phyloP scores from a whole-genome alignment of 2,113 vertebrate species.

The Melanotaenia duboulayi region DNA sequence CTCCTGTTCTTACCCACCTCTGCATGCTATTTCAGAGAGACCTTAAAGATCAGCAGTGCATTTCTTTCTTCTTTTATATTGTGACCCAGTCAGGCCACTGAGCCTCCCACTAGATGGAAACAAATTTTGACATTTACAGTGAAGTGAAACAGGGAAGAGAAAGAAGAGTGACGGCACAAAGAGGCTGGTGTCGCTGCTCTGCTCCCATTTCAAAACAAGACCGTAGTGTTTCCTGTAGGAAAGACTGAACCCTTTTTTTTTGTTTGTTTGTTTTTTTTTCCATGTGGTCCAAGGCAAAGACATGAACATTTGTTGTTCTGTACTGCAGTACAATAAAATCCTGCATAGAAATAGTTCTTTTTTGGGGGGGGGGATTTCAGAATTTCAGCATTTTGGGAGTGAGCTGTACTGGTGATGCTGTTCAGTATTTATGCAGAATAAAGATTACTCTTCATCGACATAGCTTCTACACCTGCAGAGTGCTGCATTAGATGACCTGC shows the following conservation, averaged over 20 bases:
- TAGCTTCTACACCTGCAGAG: not conserved
- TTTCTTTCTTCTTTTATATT: not conserved
- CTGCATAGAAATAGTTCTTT: not conserved
- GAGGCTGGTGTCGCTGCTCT: constrained; percentile 3
- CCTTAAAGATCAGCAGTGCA: not conserved
- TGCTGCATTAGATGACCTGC: not conserved
- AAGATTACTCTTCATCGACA: not conserved
- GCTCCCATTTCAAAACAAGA: not conserved
- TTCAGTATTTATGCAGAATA: not conserved
- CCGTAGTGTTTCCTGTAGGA: not conserved
- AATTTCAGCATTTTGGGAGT: not conserved
- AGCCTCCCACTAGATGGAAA: constrained; percentile 1
- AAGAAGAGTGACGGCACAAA: constrained; percentile 2
- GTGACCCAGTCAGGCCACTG: not conserved
- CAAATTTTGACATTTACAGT: constrained; percentile 31
- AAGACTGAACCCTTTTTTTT: not conserved
- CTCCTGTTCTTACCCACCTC: not conserved
- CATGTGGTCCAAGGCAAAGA: not conserved
- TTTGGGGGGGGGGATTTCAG: too few relatives aligned
- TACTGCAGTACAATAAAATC: not conserved
- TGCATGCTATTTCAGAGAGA: not conserved
- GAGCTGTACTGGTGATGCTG: too few relatives aligned
- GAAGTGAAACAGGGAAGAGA: not conserved
- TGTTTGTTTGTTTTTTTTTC: not conserved
- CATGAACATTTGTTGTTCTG: not conserved